Evolutionary conservation across 2,888 invertebrate species (phyloP).

Genomic region (Tachina lurida): DNA sequence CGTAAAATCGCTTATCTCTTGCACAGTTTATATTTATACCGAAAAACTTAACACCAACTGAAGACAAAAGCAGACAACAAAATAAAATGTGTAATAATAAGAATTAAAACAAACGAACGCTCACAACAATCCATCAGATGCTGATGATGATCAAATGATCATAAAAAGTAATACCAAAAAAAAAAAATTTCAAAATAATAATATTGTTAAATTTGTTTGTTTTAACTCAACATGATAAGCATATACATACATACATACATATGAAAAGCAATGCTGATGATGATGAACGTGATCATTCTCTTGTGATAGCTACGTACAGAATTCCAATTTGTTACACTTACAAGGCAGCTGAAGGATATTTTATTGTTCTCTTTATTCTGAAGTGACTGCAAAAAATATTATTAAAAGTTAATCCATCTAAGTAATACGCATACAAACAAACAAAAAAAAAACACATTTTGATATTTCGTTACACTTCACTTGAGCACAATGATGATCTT

Average conservation of each 20-base stretch:
- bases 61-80: constrained; percentile 21
- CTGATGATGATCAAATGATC: constrained; percentile 19
- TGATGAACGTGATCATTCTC: constrained; percentile 37
- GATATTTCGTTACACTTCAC: constrained; percentile 71
- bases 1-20: constrained; percentile 70
- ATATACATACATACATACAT: too few relatives aligned
- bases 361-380: constrained; percentile 27
- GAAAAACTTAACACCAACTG: constrained; percentile 64
- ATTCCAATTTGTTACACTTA: constrained; percentile 77
- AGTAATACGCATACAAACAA: neutral
- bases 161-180: constrained; percentile 8
- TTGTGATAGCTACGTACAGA: constrained; percentile 33
- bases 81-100: constrained; percentile 21
- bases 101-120: constrained; percentile 27
- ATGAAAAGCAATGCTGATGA: neutral
- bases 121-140: constrained; percentile 66
- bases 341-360: constrained; percentile 75
- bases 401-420: constrained; percentile 60
- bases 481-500: constrained; percentile 65
- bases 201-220: constrained; percentile 36
- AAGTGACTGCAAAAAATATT: constrained; percentile 56
- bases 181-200: neutral
- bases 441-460: constrained; percentile 53
- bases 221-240: constrained; percentile 42
- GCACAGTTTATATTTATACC: constrained; percentile 69